These are phyloP conservation scores for Drosophila carrolli DNA, from an alignment of 1,140 invertebrate species.

Conservation along the genomic window DNA sequence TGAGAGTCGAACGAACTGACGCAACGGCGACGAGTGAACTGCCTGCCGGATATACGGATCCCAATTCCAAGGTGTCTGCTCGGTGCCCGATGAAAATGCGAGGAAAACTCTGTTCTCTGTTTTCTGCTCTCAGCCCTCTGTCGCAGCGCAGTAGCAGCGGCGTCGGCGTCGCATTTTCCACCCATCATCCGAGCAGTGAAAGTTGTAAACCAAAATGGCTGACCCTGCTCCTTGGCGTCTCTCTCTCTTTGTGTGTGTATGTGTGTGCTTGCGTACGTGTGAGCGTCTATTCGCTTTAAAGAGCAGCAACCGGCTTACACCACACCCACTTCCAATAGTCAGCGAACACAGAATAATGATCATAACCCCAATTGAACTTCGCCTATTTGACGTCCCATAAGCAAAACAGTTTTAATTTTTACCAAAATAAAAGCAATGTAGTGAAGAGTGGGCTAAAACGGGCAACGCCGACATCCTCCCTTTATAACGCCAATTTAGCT, in stretches of 20 bases:
- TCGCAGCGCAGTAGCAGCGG: slow-evolving; percentile 13
- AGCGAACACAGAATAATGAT: background rate
- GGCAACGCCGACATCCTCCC: too few relatives aligned
- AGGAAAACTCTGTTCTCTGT: slow-evolving; percentile 54
- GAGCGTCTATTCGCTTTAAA: slow-evolving; percentile 55
- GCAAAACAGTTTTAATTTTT: too few relatives aligned
- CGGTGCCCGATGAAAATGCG: slow-evolving; percentile 67
- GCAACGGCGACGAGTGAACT: slow-evolving; percentile 81
- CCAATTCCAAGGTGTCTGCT: slow-evolving; percentile 59
- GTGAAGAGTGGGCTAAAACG: too few relatives aligned
- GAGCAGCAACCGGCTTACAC: slow-evolving; percentile 39
- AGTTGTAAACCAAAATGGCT: slow-evolving; percentile 64
- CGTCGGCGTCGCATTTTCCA: slow-evolving; percentile 38
- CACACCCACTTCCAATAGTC: slow-evolving; percentile 38
- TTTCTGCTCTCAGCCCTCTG: background rate
- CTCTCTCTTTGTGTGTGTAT: background rate
- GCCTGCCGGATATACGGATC: slow-evolving; percentile 57
- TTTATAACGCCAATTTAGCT: too few relatives aligned
- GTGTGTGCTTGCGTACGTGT: slow-evolving; percentile 26
- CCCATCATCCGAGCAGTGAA: slow-evolving; percentile 59
- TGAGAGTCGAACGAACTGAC: slow-evolving; percentile 74
- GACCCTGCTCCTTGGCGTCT: slow-evolving; percentile 32
- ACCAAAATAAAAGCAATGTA: too few relatives aligned
- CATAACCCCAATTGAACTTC: background rate
- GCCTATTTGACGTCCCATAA: too few relatives aligned